Conservation (phyloP, 2,113 vertebrate species). For the Gasterosteus nipponicus region DNA sequence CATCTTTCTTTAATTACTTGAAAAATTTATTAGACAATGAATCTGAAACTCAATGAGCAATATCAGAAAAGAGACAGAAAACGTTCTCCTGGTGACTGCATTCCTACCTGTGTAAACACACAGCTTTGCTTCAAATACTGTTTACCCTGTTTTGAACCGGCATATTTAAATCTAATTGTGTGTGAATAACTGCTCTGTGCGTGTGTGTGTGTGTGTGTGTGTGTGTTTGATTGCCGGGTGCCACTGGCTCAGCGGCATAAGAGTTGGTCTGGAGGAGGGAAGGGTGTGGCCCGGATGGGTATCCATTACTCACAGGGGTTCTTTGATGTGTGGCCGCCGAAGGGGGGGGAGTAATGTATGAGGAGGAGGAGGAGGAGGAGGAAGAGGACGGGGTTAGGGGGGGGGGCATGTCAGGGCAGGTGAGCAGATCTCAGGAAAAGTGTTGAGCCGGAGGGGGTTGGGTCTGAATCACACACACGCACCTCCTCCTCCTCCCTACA, state of each 20-base stretch:
- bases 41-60: background rate
- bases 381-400: background rate
- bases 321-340: constrained; percentile 77
- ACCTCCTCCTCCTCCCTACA: constrained; percentile 23
- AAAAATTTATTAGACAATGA: background rate
- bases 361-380: background rate
- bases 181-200: constrained; percentile 45
- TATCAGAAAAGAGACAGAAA: background rate
- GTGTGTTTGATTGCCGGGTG: constrained; percentile 43
- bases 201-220: constrained; percentile 32
- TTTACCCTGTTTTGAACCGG: constrained; percentile 36
- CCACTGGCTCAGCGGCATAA: constrained; percentile 56
- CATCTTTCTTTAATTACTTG: background rate
- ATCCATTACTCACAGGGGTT: constrained; percentile 75
- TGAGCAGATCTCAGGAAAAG: constrained; percentile 72
- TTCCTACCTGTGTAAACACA: constrained; percentile 1
- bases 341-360: constrained; percentile 35
- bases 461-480: constrained; percentile 59
- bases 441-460: constrained; percentile 66
- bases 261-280: constrained; percentile 62
- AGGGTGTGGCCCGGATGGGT: constrained; percentile 74
- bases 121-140: constrained; percentile 37
- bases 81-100: background rate
- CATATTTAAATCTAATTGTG: constrained; percentile 58
- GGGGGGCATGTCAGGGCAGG: constrained; percentile 74